These are phyloP conservation scores for Limnephilus auricula DNA, from an alignment of 2,888 invertebrate genomes.

Conservation along the genomic window DNA sequence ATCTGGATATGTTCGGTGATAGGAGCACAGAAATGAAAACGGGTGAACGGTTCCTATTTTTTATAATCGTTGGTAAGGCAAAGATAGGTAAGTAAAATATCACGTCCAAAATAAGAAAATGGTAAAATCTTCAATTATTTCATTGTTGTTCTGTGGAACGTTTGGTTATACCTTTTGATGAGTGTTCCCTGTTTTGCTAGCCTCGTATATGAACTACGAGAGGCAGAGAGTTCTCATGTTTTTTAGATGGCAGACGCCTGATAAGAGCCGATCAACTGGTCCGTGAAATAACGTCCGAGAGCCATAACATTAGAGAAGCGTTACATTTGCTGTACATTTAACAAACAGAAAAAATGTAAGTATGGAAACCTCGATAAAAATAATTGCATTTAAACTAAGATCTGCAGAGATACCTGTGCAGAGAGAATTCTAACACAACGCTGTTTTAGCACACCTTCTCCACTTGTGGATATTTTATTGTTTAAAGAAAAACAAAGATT, in stretches of 20 bases:
- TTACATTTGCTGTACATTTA: background rate
- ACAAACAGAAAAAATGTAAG: background rate
- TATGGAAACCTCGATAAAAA: background rate
- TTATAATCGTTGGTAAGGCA: background rate
- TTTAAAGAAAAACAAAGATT: too few species aligned
- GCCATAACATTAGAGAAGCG: conserved; percentile 20
- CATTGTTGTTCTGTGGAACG: background rate
- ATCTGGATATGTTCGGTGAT: conserved; percentile 55
- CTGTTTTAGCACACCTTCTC: too few species aligned
- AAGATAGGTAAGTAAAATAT: background rate
- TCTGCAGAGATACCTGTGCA: too few species aligned
- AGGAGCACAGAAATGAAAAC: conserved; percentile 52
- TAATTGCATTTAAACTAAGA: too few species aligned
- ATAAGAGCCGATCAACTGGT: conserved; percentile 51
- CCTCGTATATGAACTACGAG: conserved; percentile 7
- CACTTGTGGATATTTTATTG: too few species aligned
- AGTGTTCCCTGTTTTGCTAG: background rate
- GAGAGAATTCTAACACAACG: too few species aligned
- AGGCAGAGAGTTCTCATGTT: conserved; percentile 60
- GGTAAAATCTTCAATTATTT: background rate
- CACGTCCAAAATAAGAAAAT: background rate
- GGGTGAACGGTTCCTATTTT: conserved; percentile 16
- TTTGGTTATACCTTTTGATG: background rate
- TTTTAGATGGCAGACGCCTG: conserved; percentile 60
- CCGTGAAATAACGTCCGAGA: conserved; percentile 32